Conservation (phyloP, 2,797 vertebrate species). For the Arctocebus calabarensis region DNA sequence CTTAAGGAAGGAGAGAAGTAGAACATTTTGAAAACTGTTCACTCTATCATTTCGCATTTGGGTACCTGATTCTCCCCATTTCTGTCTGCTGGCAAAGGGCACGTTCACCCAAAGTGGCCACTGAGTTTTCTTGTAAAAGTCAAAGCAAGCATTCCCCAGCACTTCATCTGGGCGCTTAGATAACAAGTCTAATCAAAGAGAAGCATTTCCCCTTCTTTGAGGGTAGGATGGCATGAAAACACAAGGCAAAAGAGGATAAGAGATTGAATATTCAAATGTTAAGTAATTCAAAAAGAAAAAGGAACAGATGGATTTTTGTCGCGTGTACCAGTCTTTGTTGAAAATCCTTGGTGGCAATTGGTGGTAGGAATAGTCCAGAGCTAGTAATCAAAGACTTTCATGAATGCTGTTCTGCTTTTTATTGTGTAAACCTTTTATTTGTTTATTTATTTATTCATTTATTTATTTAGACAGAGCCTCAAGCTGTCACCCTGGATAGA, state of each 20-base stretch:
- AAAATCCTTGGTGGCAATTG: background rate
- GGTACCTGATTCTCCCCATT: background rate
- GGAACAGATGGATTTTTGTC: background rate
- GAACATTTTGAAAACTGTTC: constrained; percentile 8
- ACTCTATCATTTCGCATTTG: background rate
- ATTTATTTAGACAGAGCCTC: too few species aligned
- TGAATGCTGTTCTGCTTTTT: background rate
- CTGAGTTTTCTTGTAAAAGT: background rate
- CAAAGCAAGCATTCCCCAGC: background rate
- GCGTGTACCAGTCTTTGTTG: background rate
- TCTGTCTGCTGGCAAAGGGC: background rate
- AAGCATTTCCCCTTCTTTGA: background rate
- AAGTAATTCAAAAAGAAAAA: background rate
- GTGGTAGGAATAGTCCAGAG: background rate
- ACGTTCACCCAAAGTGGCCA: background rate
- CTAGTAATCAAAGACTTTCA: background rate
- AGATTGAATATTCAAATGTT: background rate
- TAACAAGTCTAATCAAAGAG: background rate
- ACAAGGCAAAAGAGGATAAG: background rate
- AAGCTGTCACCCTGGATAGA: too few species aligned
- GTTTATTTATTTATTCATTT: too few species aligned
- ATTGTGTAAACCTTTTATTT: background rate
- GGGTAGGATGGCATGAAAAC: background rate
- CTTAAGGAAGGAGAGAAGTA: background rate
- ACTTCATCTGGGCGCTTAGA: background rate